Evolutionary conservation across 1,140 invertebrate genomes (phyloP).

Genomic region (Hesperophylax magnus): DNA sequence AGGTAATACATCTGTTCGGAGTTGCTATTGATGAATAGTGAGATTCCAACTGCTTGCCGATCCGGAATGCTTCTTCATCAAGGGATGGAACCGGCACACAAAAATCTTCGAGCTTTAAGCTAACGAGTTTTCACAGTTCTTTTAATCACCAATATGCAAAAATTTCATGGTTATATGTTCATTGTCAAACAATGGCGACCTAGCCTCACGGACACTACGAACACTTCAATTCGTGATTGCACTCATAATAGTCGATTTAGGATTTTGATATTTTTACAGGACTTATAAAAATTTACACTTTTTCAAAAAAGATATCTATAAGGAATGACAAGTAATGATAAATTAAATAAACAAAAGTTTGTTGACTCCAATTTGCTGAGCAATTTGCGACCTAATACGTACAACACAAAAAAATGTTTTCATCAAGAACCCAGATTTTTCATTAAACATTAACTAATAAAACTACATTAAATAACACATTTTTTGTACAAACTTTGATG

Average conservation of each 20-base stretch:
- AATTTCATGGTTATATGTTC: slow-evolving; percentile 57
- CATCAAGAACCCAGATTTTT: neutral
- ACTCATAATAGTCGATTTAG: slow-evolving; percentile 8
- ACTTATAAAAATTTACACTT: slow-evolving; percentile 1
- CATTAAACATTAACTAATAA: slow-evolving; percentile 5
- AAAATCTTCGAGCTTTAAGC: neutral
- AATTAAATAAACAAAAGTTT: slow-evolving; percentile 71
- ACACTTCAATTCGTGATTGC: slow-evolving; percentile 35
- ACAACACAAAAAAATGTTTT: slow-evolving; percentile 28
- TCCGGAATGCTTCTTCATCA: slow-evolving; percentile 45
- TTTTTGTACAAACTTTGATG: slow-evolving; percentile 35
- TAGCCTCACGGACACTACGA: slow-evolving; percentile 56
- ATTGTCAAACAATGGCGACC: slow-evolving; percentile 71
- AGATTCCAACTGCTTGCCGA: slow-evolving; percentile 42
- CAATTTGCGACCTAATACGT: slow-evolving; percentile 44
- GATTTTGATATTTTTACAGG: slow-evolving; percentile 13
- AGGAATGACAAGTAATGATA: slow-evolving; percentile 48
- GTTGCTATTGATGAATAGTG: slow-evolving; percentile 48
- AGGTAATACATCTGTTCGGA: slow-evolving; percentile 46
- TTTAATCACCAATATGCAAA: slow-evolving; percentile 33
- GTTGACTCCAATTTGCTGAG: slow-evolving; percentile 63
- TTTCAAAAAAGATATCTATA: slow-evolving; percentile 13
- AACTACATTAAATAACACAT: slow-evolving; percentile 38
- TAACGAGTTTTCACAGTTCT: slow-evolving; percentile 10
- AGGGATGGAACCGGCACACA: slow-evolving; percentile 21